Conservation (phyloP, 1,140 invertebrate genomes). For the Bombus impatiens region DNA sequence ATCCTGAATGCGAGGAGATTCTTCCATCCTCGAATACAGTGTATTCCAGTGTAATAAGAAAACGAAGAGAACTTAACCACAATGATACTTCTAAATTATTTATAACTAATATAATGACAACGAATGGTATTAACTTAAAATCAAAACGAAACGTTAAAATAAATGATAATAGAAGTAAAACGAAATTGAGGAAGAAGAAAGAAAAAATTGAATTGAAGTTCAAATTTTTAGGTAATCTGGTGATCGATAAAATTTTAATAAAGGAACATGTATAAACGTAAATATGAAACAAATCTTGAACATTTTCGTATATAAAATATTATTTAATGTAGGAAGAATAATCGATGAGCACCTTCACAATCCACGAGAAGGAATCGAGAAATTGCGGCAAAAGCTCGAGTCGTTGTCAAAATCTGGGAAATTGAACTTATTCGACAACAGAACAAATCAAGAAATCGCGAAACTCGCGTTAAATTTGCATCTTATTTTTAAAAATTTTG, state of each 20-base stretch:
- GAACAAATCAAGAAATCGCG: constrained; percentile 69
- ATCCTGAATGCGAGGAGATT: constrained; percentile 71
- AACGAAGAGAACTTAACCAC: constrained; percentile 12
- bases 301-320: background rate
- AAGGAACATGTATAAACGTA: background rate
- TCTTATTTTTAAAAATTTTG: constrained; percentile 64
- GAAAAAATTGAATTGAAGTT: constrained; percentile 75
- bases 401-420: constrained; percentile 62
- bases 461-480: constrained; percentile 71
- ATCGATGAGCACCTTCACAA: constrained; percentile 69
- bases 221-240: constrained; percentile 67
- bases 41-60: constrained; percentile 41
- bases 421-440: constrained; percentile 67
- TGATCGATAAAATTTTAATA: background rate
- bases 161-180: constrained; percentile 38
- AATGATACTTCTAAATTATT: background rate
- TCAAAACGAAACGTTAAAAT: constrained; percentile 28
- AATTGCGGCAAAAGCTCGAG: constrained; percentile 67
- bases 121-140: background rate
- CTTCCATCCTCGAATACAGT: background rate
- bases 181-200: constrained; percentile 41
- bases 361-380: constrained; percentile 61
- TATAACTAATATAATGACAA: constrained; percentile 2
- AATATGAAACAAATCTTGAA: background rate
- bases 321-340: constrained; percentile 65